Percentiles rank a stretch among this genome's conserved stretches.
phyloP scores from a whole-genome alignment of 2,113 vertebrate genomes.

The Catharus fuscescens region DNA sequence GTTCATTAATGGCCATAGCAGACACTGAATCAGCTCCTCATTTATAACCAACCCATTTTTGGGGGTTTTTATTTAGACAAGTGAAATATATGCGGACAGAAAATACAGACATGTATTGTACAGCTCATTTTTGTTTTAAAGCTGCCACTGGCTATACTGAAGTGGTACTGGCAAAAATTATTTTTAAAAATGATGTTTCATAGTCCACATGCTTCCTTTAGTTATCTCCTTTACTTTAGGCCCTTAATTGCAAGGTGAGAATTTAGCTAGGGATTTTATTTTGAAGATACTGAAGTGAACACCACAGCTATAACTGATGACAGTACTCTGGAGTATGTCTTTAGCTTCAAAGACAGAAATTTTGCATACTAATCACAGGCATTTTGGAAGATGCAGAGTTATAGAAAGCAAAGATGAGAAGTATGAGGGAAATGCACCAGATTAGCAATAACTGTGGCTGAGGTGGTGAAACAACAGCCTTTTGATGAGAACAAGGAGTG shows the following conservation, averaged over 20 bases:
- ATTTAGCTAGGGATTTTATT: neutral
- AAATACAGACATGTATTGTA: neutral
- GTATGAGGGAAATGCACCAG: neutral
- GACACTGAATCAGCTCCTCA: slow-evolving; percentile 16
- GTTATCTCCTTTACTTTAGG: neutral
- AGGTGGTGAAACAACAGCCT: neutral
- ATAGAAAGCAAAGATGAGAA: neutral
- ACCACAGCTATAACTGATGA: neutral
- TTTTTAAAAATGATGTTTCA: neutral
- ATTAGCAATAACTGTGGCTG: neutral
- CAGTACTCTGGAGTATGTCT: neutral
- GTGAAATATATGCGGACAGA: slow-evolving; percentile 5
- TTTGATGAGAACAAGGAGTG: neutral
- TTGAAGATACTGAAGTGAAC: neutral
- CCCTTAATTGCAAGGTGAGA: neutral
- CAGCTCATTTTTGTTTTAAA: neutral
- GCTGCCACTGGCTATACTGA: neutral
- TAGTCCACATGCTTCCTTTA: neutral
- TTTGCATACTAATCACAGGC: neutral
- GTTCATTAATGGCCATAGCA: slow-evolving; percentile 36
- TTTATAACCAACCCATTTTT: slow-evolving; percentile 39
- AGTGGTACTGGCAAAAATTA: neutral
- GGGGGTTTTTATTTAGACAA: slow-evolving; percentile 35
- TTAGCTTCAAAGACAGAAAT: neutral
- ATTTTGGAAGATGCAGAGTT: neutral